Evolutionary conservation across 1,140 invertebrate genomes (phyloP).

Genomic region (Brachionus plicatilis): DNA sequence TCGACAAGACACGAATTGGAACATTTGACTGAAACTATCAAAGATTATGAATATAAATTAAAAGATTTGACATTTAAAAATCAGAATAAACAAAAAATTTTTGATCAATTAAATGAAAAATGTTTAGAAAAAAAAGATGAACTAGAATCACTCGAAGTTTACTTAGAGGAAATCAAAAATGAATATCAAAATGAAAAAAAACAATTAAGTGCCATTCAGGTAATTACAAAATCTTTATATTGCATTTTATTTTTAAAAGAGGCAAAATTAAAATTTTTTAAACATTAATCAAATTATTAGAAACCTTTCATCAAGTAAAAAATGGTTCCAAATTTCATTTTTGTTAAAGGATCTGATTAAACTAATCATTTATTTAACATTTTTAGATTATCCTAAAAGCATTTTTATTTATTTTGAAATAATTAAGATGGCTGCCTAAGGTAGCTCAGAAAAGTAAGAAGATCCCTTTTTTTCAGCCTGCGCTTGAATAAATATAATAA

Average conservation of each 20-base stretch:
- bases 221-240: background rate
- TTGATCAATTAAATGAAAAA: conserved; percentile 10
- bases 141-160: background rate
- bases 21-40: background rate
- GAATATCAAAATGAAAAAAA: conserved; percentile 23
- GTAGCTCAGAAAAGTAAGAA: no score
- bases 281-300: no score
- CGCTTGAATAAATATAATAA: no score
- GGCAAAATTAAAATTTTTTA: background rate
- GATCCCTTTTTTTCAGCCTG: no score
- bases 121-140: conserved; percentile 30
- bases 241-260: background rate
- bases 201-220: background rate
- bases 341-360: no score
- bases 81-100: background rate
- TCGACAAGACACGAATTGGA: background rate
- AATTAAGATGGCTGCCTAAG: no score
- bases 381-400: no score
- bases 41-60: conserved; percentile 11
- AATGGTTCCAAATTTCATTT: no score
- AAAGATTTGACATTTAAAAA: conserved; percentile 3
- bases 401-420: no score
- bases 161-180: background rate
- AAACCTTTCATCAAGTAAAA: no score
- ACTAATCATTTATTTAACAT: no score